Evolutionary conservation across 2,113 vertebrate genomes (phyloP), one percentile per base, ranked within the genome.

Genomic region (Piprites chloris): DNA sequence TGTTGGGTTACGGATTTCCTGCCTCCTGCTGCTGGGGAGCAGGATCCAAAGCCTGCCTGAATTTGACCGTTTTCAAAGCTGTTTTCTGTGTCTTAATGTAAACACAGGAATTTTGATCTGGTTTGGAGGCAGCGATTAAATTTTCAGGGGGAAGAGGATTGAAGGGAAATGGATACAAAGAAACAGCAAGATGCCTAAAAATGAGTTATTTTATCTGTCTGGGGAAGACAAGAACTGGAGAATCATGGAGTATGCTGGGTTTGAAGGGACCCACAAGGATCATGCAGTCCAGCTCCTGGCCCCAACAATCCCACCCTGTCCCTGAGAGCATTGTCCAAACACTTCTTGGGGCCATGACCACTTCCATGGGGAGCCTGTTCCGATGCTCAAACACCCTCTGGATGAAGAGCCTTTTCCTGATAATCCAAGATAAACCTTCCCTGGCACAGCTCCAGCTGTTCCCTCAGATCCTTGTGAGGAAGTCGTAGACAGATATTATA

Each of bases 311-410:
- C 56, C 63, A 17, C 22, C 33, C 37, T 20, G 28, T 20, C 26
- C 39, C 12, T 74, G n/a, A 52, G n/a, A 46, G 22, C 0, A 0
- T 3, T 56, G 4, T 5, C 72, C 74, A 9, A 4, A 4, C 5
- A 9, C 16, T 55, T n/a, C 74, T 28, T 9, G 23, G 46, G 35
- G 11, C 26, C 4, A 17, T 32, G 7, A 21, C 6, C 35, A 1
- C 35, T 66, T 35, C 44, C 53, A 4, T 18, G 24, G 30, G 50
- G 35, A 42, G 16, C 53, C 19, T 44, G 39, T n/a, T 3, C 24
- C 6, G 26, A 44, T 39, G 27, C 27, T 55, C 73, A 49, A 5
- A 41, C 42, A 6, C 9, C 18, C 30, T 9, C 12, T 9, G 20
- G 33, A 10, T 8, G 9, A 39, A 30, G 27, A 50, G 11, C 9